These are phyloP conservation scores for cat (Felis catus) DNA, from an alignment of 2,113 vertebrate species.

Conservation along the genomic window F.catus_Fca126_mat1.0 CM031419.1:120418001-120418500, in stretches of 20 bases:
- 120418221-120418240: not conserved
- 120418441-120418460: not conserved
- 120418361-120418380: not conserved
- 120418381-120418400: not conserved
- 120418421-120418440: not conserved
- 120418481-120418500: not conserved
- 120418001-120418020: not conserved
- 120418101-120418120: not conserved
- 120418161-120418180: not conserved
- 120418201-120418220: not conserved
- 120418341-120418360: not conserved
- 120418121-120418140: not conserved
- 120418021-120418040: not conserved
- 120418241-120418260: not conserved
- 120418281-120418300: not conserved
- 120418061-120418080: not conserved
- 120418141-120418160: not conserved
- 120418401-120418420: not conserved
- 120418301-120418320: not conserved
- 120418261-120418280: not conserved
- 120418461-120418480: not conserved
- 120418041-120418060: not conserved
- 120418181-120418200: not conserved
- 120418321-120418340: not conserved
- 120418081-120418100: not conserved